Percentiles rank a stretch among this genome's conserved stretches.
Conservation (phyloP, 2,113 vertebrate genomes). For the Damaliscus lunatus region DNA sequence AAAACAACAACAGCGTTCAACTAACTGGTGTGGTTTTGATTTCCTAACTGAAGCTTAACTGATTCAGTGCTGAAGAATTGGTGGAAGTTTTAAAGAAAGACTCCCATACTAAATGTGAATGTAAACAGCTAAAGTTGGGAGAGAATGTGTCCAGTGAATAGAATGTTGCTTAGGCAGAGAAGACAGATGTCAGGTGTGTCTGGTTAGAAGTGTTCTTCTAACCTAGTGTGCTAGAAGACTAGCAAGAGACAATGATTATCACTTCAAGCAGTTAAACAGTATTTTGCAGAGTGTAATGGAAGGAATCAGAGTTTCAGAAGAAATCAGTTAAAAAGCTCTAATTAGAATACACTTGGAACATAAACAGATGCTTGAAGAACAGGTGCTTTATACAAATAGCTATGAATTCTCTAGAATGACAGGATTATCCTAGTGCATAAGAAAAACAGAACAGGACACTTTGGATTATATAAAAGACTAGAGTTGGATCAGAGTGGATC, state of each 20-base stretch:
- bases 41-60: background rate
- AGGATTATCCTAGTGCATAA: background rate
- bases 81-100: background rate
- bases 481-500: background rate
- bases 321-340: background rate
- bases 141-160: background rate
- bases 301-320: background rate
- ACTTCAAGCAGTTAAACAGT: background rate
- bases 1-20: background rate
- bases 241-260: background rate
- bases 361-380: background rate
- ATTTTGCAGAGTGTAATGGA: background rate
- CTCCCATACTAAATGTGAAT: background rate
- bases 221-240: background rate
- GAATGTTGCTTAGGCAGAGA: background rate
- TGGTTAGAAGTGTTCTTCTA: background rate
- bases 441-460: background rate
- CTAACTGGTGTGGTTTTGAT: background rate
- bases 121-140: background rate
- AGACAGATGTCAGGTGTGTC: background rate
- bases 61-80: background rate
- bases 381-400: background rate
- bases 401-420: background rate
- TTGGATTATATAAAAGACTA: background rate
- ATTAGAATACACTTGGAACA: background rate